Conservation (phyloP, 2,797 vertebrate genomes). For the Cuniculus paca region DNA sequence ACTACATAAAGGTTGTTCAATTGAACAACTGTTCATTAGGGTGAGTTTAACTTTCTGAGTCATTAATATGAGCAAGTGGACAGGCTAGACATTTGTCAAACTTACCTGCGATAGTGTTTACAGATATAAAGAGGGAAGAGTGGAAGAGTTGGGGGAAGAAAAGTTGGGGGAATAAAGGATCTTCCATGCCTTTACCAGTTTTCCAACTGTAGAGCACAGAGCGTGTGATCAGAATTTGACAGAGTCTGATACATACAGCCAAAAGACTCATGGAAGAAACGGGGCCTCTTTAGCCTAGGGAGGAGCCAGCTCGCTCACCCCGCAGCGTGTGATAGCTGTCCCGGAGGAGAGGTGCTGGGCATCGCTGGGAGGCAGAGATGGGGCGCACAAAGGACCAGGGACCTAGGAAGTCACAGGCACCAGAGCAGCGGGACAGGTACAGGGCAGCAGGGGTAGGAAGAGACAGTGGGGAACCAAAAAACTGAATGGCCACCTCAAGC, state of each 20-base stretch:
- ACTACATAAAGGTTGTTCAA: not conserved
- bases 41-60: conserved; percentile 1
- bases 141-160: not conserved
- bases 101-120: not conserved
- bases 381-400: not conserved
- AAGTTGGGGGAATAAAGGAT: not conserved
- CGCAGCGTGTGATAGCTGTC: not conserved
- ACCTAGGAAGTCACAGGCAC: not conserved
- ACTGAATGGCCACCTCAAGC: not conserved
- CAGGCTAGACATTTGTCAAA: not conserved
- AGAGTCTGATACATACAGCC: not conserved
- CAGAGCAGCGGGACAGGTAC: not conserved
- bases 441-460: not conserved
- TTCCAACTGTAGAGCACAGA: conserved; percentile 33
- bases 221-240: not conserved
- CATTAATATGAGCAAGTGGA: not conserved
- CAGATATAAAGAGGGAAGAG: conserved; percentile 8
- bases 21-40: not conserved
- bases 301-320: not conserved
- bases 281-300: not conserved
- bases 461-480: not conserved
- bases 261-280: not conserved
- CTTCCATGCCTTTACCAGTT: not conserved
- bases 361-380: not conserved
- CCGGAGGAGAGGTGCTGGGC: not conserved